Evolutionary conservation across 2,113 vertebrate genomes (phyloP).

Genomic region (Chrysemys picta): DNA sequence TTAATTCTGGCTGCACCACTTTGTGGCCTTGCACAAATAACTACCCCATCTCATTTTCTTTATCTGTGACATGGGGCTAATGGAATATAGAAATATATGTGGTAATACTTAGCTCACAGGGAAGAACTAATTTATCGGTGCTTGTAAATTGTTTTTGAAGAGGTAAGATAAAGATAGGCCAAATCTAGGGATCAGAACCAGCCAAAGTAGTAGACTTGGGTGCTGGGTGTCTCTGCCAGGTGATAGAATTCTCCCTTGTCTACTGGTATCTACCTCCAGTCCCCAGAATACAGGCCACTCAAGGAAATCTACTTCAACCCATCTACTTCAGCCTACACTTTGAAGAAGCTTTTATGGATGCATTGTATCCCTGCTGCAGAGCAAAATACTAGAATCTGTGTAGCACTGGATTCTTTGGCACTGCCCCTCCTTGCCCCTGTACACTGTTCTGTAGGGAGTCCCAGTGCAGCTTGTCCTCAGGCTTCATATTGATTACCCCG

Average conservation of each 20-base stretch:
- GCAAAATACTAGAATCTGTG: background rate
- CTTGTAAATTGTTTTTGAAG: background rate
- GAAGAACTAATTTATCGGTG: background rate
- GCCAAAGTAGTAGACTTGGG: background rate
- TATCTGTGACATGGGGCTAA: background rate
- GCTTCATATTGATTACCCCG: background rate
- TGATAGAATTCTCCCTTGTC: background rate
- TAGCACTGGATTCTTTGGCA: background rate
- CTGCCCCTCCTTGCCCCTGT: background rate
- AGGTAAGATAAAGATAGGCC: background rate
- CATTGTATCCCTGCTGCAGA: background rate
- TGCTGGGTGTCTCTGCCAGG: background rate
- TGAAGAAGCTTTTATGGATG: background rate
- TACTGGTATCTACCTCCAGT: background rate
- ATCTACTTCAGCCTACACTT: background rate
- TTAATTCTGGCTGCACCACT: background rate
- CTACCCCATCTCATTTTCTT: slow-evolving; percentile 13
- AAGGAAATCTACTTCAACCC: too few species aligned
- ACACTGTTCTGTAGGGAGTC: background rate
- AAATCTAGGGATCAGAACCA: background rate
- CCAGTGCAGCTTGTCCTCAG: background rate
- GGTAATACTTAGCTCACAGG: background rate
- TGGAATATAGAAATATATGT: background rate
- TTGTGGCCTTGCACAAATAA: background rate
- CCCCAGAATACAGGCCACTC: background rate